Evolutionary conservation across 1,140 invertebrate species (phyloP).

Genomic region (Sarcophaga peregrina): DNA sequence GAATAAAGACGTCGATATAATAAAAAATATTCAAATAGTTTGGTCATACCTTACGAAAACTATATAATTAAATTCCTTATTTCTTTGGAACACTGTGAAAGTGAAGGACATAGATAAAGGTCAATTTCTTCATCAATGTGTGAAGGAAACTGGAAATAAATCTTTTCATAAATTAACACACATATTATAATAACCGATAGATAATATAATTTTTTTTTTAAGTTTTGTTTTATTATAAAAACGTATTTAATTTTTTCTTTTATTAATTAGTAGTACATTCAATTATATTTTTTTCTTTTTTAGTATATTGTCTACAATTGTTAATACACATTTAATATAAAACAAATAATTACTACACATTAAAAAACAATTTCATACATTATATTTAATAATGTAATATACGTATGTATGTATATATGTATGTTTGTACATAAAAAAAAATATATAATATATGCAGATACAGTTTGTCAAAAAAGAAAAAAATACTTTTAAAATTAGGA

Average conservation of each 20-base stretch:
- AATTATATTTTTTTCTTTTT: background rate
- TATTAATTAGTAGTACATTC: background rate
- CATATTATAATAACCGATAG: no score
- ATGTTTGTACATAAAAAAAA: conserved; percentile 19
- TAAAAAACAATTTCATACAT: conserved; percentile 1
- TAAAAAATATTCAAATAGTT: no score
- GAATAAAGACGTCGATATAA: no score
- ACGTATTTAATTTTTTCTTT: background rate
- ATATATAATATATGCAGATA: background rate
- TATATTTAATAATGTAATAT: background rate
- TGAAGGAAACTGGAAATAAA: no score
- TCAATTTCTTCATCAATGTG: no score
- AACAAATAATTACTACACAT: background rate
- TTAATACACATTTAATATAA: conserved; percentile 1
- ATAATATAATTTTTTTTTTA: background rate
- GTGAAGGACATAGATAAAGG: no score
- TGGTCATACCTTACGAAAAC: no score
- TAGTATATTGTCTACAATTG: conserved; percentile 6
- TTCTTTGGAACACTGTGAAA: no score
- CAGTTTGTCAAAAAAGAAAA: no score
- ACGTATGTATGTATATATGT: background rate
- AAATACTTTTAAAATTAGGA: no score
- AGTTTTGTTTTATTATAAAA: background rate
- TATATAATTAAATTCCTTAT: no score
- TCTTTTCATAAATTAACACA: no score